phyloP scores from a whole-genome alignment of 2,113 vertebrate genomes.

The Hypanus sabinus region DNA sequence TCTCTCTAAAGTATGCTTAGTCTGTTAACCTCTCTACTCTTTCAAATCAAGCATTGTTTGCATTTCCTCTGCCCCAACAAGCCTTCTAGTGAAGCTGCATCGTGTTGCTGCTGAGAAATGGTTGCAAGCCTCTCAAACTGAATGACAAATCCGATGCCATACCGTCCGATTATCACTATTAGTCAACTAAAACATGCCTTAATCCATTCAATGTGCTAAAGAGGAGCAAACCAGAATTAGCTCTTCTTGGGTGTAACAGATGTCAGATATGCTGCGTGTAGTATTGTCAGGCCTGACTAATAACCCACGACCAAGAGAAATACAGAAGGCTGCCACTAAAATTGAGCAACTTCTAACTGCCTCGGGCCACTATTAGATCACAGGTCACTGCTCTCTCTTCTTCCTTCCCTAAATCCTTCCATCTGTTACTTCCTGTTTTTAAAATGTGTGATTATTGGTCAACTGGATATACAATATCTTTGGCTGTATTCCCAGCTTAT shows the following conservation, averaged over 20 bases:
- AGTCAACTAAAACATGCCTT: not conserved
- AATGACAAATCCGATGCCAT: not conserved
- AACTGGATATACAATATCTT: not conserved
- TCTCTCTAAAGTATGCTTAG: not conserved
- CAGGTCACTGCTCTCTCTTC: not conserved
- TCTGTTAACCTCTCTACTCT: not conserved
- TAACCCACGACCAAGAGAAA: too few species aligned
- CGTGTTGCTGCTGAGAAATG: not conserved
- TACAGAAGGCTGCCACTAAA: too few species aligned
- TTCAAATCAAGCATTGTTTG: not conserved
- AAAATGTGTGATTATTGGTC: not conserved
- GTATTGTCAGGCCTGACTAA: too few species aligned
- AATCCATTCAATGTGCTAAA: not conserved
- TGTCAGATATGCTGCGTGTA: too few species aligned
- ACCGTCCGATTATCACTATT: not conserved
- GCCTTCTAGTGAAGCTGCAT: not conserved
- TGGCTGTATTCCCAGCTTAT: not conserved
- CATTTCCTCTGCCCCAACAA: not conserved
- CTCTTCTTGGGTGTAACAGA: too few species aligned
- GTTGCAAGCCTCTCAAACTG: not conserved
- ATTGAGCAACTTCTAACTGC: too few species aligned
- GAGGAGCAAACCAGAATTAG: not conserved
- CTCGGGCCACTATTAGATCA: too few species aligned
- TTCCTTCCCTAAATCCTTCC: not conserved
- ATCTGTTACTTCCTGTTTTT: not conserved